Evolutionary conservation across 2,113 vertebrate genomes (phyloP).

Genomic region (Urocolius indicus): DNA sequence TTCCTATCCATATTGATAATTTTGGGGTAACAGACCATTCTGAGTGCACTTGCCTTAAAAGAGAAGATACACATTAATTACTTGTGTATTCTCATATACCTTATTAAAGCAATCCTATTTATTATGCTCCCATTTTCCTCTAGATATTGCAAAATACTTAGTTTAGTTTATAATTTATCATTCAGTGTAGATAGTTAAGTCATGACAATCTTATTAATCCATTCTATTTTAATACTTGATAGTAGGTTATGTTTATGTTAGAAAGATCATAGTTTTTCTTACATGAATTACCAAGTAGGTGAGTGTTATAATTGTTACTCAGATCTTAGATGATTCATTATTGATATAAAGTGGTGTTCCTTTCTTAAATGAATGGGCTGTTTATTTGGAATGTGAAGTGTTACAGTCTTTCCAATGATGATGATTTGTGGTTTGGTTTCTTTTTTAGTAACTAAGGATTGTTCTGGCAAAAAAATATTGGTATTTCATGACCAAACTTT

Average conservation of each 20-base stretch:
- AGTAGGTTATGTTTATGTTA: constrained; percentile 20
- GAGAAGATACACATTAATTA: not conserved
- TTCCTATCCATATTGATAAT: not conserved
- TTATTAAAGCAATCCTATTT: not conserved
- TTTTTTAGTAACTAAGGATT: not conserved
- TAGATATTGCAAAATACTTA: not conserved
- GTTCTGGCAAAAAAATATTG: not conserved
- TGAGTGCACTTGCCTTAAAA: not conserved
- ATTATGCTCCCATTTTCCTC: not conserved
- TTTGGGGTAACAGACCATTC: not conserved
- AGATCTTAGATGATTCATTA: constrained; percentile 36
- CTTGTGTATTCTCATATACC: not conserved
- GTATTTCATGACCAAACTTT: not conserved
- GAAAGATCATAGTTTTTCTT: constrained; percentile 6
- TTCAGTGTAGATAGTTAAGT: not conserved
- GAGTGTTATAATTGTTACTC: constrained; percentile 22
- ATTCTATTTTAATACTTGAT: not conserved
- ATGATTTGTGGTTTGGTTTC: not conserved
- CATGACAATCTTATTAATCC: not conserved
- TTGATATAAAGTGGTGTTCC: not conserved
- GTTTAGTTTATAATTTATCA: not conserved
- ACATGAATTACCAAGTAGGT: not conserved
- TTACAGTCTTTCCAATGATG: not conserved
- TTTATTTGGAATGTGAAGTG: not conserved
- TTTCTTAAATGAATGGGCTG: constrained; percentile 11